These are phyloP conservation scores for Melinaea menophilus DNA, from an alignment of 2,888 invertebrate genomes.

Conservation along the genomic window DNA sequence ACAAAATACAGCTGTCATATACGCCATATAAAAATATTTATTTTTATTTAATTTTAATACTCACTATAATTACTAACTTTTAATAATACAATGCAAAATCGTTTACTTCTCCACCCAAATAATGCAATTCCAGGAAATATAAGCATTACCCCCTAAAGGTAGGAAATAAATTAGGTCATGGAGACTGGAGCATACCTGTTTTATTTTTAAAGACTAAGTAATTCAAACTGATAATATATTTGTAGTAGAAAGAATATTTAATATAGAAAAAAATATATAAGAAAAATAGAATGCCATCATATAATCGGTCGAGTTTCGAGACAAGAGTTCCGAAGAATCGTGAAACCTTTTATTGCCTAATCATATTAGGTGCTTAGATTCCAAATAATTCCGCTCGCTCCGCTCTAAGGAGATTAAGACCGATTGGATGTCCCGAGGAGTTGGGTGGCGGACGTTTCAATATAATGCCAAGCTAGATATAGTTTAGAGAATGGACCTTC, in stretches of 20 bases:
- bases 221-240: too few relatives aligned
- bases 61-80: too few relatives aligned
- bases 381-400: slow-evolving; percentile 69
- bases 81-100: too few relatives aligned
- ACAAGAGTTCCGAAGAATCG: slow-evolving; percentile 44
- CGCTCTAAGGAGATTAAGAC: slow-evolving; percentile 74
- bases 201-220: too few relatives aligned
- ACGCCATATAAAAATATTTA: slow-evolving; percentile 3
- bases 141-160: too few relatives aligned
- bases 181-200: too few relatives aligned
- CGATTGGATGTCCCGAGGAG: slow-evolving; percentile 74
- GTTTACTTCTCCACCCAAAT: too few relatives aligned
- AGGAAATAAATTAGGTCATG: too few relatives aligned
- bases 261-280: background rate
- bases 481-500: slow-evolving; percentile 63
- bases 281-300: background rate
- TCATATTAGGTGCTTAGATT: slow-evolving; percentile 68
- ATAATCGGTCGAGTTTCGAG: slow-evolving; percentile 6
- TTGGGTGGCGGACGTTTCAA: slow-evolving; percentile 53
- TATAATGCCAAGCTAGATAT: slow-evolving; percentile 54
- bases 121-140: too few relatives aligned
- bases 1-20: slow-evolving; percentile 18
- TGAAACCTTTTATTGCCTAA: slow-evolving; percentile 70
- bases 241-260: too few relatives aligned
- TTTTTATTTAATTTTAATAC: background rate